Conservation (phyloP, 2,797 vertebrate genomes). For the Lagodon rhomboides region DNA sequence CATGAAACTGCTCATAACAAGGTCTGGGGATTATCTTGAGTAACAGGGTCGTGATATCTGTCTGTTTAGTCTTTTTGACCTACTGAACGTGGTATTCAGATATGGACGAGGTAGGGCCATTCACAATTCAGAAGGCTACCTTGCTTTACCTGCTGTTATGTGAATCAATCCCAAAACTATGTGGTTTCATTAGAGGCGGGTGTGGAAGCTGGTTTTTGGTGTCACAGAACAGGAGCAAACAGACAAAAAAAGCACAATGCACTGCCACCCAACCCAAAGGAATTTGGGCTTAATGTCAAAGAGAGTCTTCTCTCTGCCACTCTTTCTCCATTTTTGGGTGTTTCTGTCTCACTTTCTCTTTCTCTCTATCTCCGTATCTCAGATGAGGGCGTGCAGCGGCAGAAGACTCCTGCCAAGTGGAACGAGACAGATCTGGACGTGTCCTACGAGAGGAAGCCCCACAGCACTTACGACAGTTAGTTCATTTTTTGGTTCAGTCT, state of each 20-base stretch:
- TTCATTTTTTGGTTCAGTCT: slow-evolving; percentile 34
- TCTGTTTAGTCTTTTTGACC: no score
- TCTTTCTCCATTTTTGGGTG: background rate
- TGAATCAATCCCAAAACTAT: background rate
- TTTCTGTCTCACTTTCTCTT: background rate
- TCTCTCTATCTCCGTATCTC: background rate
- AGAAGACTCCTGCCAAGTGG: slow-evolving; percentile 87
- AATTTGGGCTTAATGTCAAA: background rate
- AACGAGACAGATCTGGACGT: slow-evolving; percentile 93
- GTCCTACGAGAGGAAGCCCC: slow-evolving; percentile 88
- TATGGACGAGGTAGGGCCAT: background rate
- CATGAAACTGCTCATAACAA: no score
- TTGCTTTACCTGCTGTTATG: background rate
- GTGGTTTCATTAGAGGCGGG: background rate
- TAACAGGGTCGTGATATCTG: no score
- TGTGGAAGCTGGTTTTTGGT: background rate
- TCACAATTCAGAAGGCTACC: no score
- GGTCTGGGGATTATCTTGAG: no score
- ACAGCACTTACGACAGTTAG: slow-evolving; percentile 90
- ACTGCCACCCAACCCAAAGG: background rate
- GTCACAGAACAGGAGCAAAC: background rate
- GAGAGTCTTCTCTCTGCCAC: background rate
- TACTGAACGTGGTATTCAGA: background rate
- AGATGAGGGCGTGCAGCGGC: slow-evolving; percentile 87
- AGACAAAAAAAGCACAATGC: no score